Evolutionary conservation across 2,888 invertebrate species (phyloP), one percentile per base, ranked within the genome.

Genomic region (Chrysotoxum bicinctum): DNA sequence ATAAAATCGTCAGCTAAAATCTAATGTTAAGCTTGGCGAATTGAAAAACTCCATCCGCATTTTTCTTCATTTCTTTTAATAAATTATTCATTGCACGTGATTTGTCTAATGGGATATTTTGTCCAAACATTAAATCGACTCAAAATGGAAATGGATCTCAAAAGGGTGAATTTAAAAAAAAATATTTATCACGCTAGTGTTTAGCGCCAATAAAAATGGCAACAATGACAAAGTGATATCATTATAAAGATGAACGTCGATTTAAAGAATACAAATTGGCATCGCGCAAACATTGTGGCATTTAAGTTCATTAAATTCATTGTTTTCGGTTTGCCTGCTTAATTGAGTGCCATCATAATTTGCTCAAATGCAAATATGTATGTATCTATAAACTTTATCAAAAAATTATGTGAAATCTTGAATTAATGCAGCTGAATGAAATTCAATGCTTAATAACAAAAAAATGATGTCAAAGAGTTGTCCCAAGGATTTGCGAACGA

Each of bases 11-110:
- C 21, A 16, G 54, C 48, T 58, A 21, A 68, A 77, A 68, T 68
- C 37, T 75, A 58, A 50, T 70, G 68, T 73, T 68, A 73, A 52
- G 77, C 78, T 60, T 35, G 16, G n/a, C 10, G n/a, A 60, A 43
- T 64, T 75, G 37, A 62, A n/a, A 40, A 48, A 43, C 69, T 54
- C 35, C 40, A 52, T 43, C 69, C n/a, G 26, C 23, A 23, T 21
- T 10, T 62, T 7, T 16, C n/a, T n/a, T n/a, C n/a, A n/a, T 45
- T n/a, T 37, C 14, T 64, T n/a, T 12, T 1, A 14, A 43, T 32
- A 2, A 64, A 45, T 21, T 64, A 64, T 64, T 64, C 64, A 48
- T 16, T 32, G 19, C 64, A 64, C 48, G 48, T 64, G 64, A 48
- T 48, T 48, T 30, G 2, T 48, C 30, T 64, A 48, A 48, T 64